Evolutionary conservation across 1,140 invertebrate genomes (phyloP).

Genomic region (Drosophila fuyamai): DNA sequence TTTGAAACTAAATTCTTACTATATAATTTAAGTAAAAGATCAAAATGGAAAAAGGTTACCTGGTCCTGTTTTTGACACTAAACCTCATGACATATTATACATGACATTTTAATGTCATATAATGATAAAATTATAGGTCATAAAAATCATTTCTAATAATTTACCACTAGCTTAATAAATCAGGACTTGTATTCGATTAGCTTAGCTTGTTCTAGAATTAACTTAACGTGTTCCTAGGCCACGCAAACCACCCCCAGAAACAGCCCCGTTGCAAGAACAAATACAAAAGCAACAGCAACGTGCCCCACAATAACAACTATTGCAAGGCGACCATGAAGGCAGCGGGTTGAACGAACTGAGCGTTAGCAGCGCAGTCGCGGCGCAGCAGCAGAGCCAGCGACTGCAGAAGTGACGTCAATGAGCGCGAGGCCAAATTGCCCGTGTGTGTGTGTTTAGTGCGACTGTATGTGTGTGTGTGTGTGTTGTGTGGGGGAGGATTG

Average conservation of each 20-base stretch:
- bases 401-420: constrained; percentile 81
- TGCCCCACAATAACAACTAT: constrained; percentile 48
- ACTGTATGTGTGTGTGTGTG: neutral
- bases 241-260: neutral
- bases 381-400: constrained; percentile 38
- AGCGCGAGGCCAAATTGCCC: constrained; percentile 72
- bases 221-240: constrained; percentile 3
- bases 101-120: too few species aligned
- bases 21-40: too few species aligned
- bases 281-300: constrained; percentile 33
- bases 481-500: constrained; percentile 33
- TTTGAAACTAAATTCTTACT: too few species aligned
- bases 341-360: constrained; percentile 75
- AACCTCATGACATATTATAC: too few species aligned
- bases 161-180: neutral
- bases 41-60: too few species aligned
- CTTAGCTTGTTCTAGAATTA: constrained; percentile 15
- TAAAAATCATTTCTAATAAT: neutral
- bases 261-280: constrained; percentile 3
- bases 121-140: too few species aligned
- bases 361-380: constrained; percentile 9
- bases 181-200: constrained; percentile 3
- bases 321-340: constrained; percentile 72
- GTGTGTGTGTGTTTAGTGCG: constrained; percentile 2
- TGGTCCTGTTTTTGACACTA: too few species aligned